A percentile compares a stretch with the other conserved stretches of the same genome.
phyloP scores from a whole-genome alignment of 2,113 vertebrate genomes.

The Heterochromis multidens region DNA sequence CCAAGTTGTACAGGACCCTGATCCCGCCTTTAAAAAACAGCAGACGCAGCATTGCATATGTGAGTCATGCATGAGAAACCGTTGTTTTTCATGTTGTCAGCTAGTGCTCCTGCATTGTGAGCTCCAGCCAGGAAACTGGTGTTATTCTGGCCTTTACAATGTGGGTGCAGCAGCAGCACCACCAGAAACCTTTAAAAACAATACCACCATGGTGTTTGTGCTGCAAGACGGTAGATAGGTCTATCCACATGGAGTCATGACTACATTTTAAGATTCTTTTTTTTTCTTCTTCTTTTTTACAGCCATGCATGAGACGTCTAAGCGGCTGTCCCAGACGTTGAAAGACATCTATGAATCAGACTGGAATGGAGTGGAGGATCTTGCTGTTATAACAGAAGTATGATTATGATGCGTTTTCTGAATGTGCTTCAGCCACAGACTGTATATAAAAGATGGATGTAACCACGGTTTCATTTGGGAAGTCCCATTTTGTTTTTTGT shows the following conservation, averaged over 20 bases:
- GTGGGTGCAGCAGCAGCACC: slow-evolving; percentile 7
- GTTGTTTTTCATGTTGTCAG: slow-evolving; percentile 1
- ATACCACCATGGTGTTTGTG: background rate
- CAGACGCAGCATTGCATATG: background rate
- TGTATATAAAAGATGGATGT: background rate
- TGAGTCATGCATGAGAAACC: background rate
- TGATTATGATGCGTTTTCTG: background rate
- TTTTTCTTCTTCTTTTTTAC: background rate
- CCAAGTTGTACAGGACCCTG: background rate
- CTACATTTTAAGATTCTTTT: background rate
- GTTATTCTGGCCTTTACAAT: slow-evolving; percentile 50
- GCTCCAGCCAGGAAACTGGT: slow-evolving; percentile 36
- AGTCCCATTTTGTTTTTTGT: background rate
- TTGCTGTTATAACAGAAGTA: slow-evolving; percentile 84
- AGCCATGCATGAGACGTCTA: slow-evolving; percentile 92
- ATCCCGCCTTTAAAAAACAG: background rate
- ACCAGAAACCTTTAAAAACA: slow-evolving; percentile 1
- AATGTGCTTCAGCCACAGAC: background rate
- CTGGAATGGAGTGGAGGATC: slow-evolving; percentile 84
- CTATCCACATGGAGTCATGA: background rate
- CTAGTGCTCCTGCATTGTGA: background rate
- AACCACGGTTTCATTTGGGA: background rate
- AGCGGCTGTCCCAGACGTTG: slow-evolving; percentile 85
- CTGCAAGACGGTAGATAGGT: background rate
- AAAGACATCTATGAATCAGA: slow-evolving; percentile 85